phyloP scores from a whole-genome alignment of 2,888 invertebrate genomes.

The Hypomecis punctinalis region DNA sequence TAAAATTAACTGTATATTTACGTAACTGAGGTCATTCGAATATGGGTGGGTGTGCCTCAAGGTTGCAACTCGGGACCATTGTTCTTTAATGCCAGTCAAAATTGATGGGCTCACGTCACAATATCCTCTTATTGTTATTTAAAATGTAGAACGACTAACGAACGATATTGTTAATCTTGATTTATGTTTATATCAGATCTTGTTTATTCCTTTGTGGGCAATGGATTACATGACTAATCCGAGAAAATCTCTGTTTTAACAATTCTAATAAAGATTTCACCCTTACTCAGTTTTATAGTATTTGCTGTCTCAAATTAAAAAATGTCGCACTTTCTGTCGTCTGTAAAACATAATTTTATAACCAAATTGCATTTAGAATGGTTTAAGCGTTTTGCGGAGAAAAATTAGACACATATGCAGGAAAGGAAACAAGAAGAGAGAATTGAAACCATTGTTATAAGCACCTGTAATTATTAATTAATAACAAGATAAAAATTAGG shows the following conservation, averaged over 20 bases:
- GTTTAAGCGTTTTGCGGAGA: too few relatives aligned
- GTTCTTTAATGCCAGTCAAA: conserved; percentile 42
- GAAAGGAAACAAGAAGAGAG: too few relatives aligned
- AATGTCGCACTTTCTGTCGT: too few relatives aligned
- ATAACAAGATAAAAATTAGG: too few relatives aligned
- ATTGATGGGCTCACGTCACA: conserved; percentile 35
- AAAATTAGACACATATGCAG: too few relatives aligned
- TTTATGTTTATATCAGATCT: conserved; percentile 17
- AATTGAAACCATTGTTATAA: too few relatives aligned
- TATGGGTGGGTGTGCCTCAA: conserved; percentile 44
- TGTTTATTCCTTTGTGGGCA: conserved; percentile 1
- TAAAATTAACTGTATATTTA: conserved; percentile 22
- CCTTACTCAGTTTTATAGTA: not conserved
- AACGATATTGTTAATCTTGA: conserved; percentile 21
- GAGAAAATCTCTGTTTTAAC: not conserved
- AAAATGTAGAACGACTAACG: conserved; percentile 10
- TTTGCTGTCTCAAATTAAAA: too few relatives aligned
- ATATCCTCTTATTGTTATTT: conserved; percentile 32
- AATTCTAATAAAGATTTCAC: not conserved
- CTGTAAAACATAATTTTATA: too few relatives aligned
- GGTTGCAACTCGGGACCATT: conserved; percentile 45
- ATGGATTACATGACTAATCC: not conserved
- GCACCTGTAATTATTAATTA: too few relatives aligned
- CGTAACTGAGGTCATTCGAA: conserved; percentile 23
- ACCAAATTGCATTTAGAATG: too few relatives aligned